Evolutionary conservation across 2,888 invertebrate species (phyloP).

Genomic region (Machimus atricapillus): DNA sequence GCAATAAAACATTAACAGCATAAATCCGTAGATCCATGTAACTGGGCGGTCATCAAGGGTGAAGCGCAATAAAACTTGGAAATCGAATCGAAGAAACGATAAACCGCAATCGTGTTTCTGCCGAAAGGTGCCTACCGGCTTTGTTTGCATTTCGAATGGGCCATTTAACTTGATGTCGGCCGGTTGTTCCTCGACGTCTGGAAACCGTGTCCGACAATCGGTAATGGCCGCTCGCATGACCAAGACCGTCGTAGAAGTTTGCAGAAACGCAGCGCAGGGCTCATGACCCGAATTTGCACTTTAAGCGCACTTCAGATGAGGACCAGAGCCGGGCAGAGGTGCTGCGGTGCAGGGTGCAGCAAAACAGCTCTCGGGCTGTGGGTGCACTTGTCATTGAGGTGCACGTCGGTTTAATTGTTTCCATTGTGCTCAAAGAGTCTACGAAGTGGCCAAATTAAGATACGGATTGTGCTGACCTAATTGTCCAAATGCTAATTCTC

Average conservation of each 20-base stretch:
- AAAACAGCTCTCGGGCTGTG: not conserved
- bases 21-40: not conserved
- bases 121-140: not conserved
- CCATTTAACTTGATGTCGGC: not conserved
- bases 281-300: constrained; percentile 19
- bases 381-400: not conserved
- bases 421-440: not conserved
- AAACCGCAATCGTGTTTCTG: not conserved
- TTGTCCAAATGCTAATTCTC: not conserved
- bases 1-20: not conserved
- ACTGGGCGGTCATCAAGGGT: not conserved
- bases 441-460: constrained; percentile 5
- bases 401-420: not conserved
- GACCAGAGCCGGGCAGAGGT: not conserved
- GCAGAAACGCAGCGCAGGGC: not conserved
- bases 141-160: constrained; percentile 19
- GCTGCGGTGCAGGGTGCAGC: not conserved
- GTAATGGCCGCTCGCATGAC: not conserved
- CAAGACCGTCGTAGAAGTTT: not conserved
- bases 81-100: not conserved
- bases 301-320: not conserved
- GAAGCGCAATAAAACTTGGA: not conserved
- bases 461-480: not conserved
- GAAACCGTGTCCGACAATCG: not conserved
- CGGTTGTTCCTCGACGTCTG: not conserved